Base-by-base conservation (phyloP, 1,140 invertebrate genomes). In the Megalonaias nervosa region DNA sequence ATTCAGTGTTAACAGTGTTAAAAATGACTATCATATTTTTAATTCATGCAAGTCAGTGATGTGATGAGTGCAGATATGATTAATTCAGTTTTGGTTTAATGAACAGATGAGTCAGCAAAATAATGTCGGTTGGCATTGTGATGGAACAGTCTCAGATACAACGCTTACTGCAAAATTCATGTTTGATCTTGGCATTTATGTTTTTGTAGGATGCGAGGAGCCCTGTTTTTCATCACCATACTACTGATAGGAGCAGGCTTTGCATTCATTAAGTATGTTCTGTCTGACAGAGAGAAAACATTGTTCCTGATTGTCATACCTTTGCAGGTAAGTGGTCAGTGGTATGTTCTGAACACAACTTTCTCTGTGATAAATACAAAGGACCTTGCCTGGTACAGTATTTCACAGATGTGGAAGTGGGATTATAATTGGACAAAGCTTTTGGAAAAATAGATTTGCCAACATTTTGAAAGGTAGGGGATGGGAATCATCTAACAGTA, bases 221-320 rank as follows among this genome's bases (percentile, higher is more conserved):
- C 97, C 0, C 93, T 99, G 23, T 91, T 99, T 60, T 99, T 99
- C 89, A 97, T 98, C 61, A 98, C 97, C 0, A 96, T 99, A 82
- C 94, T 99, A 15, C 92, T 99, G 15, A 97, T 99, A 81, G 98
- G 98, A 58, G 98, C 98, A 56, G 98, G 98, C 1, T 99, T 98
- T 97, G 97, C 97, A 48, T 99, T 99, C 88, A 97, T 99, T 70
- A 99, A 99, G 89, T 97, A 99, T 86, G 97, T 99, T 80, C 92
- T 99, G 5, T 96, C 96, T 13, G 97, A 98, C 81, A 95, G 97
- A 81, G 98, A 99, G 85, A 98, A 99, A 90, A 98, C 98, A 89
- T 93, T 99, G n/a, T 99, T 99, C 87, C 97, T 99, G 94, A 96
- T 99, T 86, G 96, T 99, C 56, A 97, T 99, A 86, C 98, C 98